Evolutionary conservation across 2,888 invertebrate genomes (phyloP), one percentile per base, ranked within the genome.

Genomic region (Microctonus brassicae): DNA sequence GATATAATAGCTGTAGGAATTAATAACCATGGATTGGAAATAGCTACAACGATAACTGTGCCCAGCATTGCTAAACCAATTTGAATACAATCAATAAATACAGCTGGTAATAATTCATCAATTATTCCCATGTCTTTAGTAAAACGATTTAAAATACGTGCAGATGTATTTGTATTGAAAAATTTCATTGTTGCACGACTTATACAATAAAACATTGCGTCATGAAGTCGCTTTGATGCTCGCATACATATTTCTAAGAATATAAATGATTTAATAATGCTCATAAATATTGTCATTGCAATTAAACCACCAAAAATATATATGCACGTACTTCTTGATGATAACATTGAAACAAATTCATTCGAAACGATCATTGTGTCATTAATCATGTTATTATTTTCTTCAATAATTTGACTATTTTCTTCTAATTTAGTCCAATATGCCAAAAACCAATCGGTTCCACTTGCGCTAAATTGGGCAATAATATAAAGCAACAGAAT

Each of bases 101-200:
- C 91, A 2, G 89, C 88, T 0, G 92, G 92, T 72, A 93, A 78
- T 7, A 92, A 86, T 80, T 93, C 93, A 78, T 93, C 93, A 0
- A 93, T 91, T 0, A 92, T 90, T 0, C 92, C 96, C 90, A 96
- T 93, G 81, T 97, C 97, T 87, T 97, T 97, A 0, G 96, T 94
- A 88, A 97, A 97, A 26, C 97, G 89, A 88, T 97, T 97, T 58
- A 97, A 89, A 79, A 97, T 94, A 58, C 94, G 89, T 0, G 94
- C 94, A 0, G 94, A 93, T 0, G 96, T 94, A 87, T 97, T 97
- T 3, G 92, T 92, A 84, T 96, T 95, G 88, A 97, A 97, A 89
- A 97, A 97, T 24, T 92, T 90, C 91, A 96, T 94, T 0, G 94
- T 92, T 0, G 95, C 94, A 20, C 93, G 90, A 2, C 95, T 93